These are phyloP conservation scores for Drosophila recens DNA, from an alignment of 2,888 invertebrate species.

Conservation along the genomic window DNA sequence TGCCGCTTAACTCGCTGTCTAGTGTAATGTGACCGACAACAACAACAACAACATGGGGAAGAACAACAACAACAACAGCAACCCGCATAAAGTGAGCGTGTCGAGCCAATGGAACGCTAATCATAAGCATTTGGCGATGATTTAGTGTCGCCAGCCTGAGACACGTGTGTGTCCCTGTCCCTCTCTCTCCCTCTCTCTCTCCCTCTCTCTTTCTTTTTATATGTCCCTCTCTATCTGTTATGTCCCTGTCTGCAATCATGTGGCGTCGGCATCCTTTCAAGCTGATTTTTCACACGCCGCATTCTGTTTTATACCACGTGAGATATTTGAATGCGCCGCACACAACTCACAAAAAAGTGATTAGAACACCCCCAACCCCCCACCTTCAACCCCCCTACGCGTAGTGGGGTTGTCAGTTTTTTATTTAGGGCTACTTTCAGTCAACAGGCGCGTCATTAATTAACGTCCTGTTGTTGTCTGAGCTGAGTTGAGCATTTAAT, in stretches of 20 bases:
- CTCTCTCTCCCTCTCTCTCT: neutral
- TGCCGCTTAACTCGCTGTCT: slow-evolving; percentile 70
- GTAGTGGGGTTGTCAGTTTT: slow-evolving; percentile 30
- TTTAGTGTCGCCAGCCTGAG: slow-evolving; percentile 74
- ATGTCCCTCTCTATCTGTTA: slow-evolving; percentile 19
- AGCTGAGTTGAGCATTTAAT: slow-evolving; percentile 68
- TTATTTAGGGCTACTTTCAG: slow-evolving; percentile 45
- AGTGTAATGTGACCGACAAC: slow-evolving; percentile 69
- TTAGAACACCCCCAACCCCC: slow-evolving; percentile 28
- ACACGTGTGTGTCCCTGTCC: slow-evolving; percentile 61
- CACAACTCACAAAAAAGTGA: slow-evolving; percentile 64
- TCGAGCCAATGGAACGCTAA: slow-evolving; percentile 65
- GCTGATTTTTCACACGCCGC: slow-evolving; percentile 79
- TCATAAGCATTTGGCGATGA: slow-evolving; percentile 80
- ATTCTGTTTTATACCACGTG: slow-evolving; percentile 62
- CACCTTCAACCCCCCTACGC: neutral
- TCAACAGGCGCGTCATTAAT: slow-evolving; percentile 63
- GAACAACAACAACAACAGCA: slow-evolving; percentile 21
- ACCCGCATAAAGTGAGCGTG: slow-evolving; percentile 70
- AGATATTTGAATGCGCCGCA: slow-evolving; percentile 65
- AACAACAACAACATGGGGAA: slow-evolving; percentile 6
- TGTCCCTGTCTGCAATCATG: slow-evolving; percentile 57
- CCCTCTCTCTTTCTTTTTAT: slow-evolving; percentile 1
- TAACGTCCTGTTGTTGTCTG: slow-evolving; percentile 51
- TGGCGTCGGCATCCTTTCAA: slow-evolving; percentile 75